Conservation (phyloP, 1,140 invertebrate genomes). For the Lordiphosa stackelbergi region DNA sequence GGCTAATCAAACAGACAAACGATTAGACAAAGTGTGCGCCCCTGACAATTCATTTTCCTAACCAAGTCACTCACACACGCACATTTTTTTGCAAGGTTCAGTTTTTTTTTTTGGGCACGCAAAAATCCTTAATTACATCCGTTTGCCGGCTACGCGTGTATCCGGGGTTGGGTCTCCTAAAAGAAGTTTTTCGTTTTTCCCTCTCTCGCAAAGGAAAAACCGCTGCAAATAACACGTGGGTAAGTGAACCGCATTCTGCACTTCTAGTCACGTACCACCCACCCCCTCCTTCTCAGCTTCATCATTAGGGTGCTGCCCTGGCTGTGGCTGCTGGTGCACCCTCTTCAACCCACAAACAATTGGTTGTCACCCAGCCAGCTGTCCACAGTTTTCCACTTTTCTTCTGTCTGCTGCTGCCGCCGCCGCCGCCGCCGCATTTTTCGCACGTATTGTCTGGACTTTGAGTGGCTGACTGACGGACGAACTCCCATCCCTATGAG, state of each 20-base stretch:
- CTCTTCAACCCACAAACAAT: conserved; percentile 16
- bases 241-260: conserved; percentile 30
- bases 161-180: conserved; percentile 21
- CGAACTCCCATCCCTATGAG: too few species aligned
- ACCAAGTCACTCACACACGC: too few species aligned
- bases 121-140: conserved; percentile 53
- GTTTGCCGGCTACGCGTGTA: conserved; percentile 41
- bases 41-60: too few species aligned
- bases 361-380: conserved; percentile 38
- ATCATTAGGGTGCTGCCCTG: too few species aligned
- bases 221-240: conserved; percentile 33
- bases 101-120: conserved; percentile 19
- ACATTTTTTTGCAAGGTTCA: conserved; percentile 22
- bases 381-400: conserved; percentile 27
- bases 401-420: conserved; percentile 5
- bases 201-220: conserved; percentile 10
- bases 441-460: conserved; percentile 35
- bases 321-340: too few species aligned
- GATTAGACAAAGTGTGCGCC: too few species aligned
- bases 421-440: conserved; percentile 20
- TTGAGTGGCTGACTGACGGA: too few species aligned
- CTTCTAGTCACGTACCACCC: conserved; percentile 26
- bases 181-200: background rate
- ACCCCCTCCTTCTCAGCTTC: too few species aligned
- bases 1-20: too few species aligned